These are phyloP conservation scores for Zaprionus ornatus DNA, from an alignment of 1,140 invertebrate genomes.

Conservation along the genomic window DNA sequence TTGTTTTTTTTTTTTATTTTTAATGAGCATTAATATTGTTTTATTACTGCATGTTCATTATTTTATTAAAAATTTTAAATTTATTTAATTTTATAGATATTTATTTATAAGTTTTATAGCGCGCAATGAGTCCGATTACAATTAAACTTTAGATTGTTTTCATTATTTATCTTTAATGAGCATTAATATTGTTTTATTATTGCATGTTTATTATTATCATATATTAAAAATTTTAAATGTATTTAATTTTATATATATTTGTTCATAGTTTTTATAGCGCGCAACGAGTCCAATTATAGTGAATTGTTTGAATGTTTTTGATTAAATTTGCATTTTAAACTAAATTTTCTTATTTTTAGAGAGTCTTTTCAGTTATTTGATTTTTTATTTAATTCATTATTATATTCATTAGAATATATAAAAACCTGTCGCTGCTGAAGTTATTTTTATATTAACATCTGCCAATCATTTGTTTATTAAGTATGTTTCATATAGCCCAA, in stretches of 20 bases:
- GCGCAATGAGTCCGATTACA: too few species aligned
- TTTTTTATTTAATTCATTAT: background rate
- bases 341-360: background rate
- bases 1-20: conserved; percentile 31
- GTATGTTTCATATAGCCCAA: background rate
- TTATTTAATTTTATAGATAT: too few species aligned
- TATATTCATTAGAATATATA: background rate
- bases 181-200: conserved; percentile 36
- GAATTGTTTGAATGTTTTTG: conserved; percentile 2
- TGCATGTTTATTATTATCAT: conserved; percentile 14
- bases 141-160: too few species aligned
- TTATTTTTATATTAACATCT: background rate
- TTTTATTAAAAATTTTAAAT: too few species aligned
- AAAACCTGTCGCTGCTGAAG: background rate
- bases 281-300: conserved; percentile 11
- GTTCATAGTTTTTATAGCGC: background rate
- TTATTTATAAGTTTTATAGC: too few species aligned
- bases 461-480: background rate
- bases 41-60: conserved; percentile 20
- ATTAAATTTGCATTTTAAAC: background rate
- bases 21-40: conserved; percentile 34
- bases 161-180: conserved; percentile 25
- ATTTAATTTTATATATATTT: background rate
- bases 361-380: background rate
- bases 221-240: too few species aligned